Conservation (phyloP, 2,888 invertebrate species). For the Gymnoscelis rufifasciata region DNA sequence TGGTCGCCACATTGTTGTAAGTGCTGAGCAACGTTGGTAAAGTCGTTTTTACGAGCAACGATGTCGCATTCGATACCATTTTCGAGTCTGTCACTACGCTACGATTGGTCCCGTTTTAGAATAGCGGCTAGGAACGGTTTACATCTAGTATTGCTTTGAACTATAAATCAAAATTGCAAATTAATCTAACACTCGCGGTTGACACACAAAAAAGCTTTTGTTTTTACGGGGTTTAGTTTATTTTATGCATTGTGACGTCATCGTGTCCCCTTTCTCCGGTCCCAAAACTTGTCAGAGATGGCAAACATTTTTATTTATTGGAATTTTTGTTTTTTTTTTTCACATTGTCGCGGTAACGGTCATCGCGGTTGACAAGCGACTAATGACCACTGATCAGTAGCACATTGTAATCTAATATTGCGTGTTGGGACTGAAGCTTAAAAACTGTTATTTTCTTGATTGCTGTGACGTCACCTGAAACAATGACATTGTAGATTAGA, state of each 20-base stretch:
- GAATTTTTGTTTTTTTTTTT: too few relatives aligned
- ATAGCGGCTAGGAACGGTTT: conserved; percentile 62
- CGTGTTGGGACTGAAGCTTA: conserved; percentile 30
- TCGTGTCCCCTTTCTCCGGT: conserved; percentile 65
- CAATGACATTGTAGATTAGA: conserved; percentile 37
- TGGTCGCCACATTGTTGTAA: conserved; percentile 10
- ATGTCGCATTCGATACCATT: conserved; percentile 59
- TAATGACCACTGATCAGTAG: conserved; percentile 37
- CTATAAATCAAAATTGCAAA: conserved; percentile 43
- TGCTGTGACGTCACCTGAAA: conserved; percentile 55
- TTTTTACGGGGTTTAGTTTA: conserved; percentile 37
- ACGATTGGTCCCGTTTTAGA: conserved; percentile 49
- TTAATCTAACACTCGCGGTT: conserved; percentile 44
- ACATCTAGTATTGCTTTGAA: conserved; percentile 29
- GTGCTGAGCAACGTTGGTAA: conserved; percentile 54
- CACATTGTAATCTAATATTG: conserved; percentile 41
- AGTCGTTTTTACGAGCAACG: conserved; percentile 49
- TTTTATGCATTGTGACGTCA: conserved; percentile 61
- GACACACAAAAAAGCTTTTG: conserved; percentile 69
- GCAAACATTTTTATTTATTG: conserved; percentile 54
- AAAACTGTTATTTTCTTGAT: conserved; percentile 46
- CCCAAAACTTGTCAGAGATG: conserved; percentile 64
- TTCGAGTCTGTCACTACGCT: conserved; percentile 26
- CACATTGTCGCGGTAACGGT: too few relatives aligned
- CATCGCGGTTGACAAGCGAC: conserved; percentile 21